Percentiles rank a stretch among this genome's conserved stretches.
phyloP scores from a whole-genome alignment of 2,113 vertebrate species.

The Prietella phreatophila region DNA sequence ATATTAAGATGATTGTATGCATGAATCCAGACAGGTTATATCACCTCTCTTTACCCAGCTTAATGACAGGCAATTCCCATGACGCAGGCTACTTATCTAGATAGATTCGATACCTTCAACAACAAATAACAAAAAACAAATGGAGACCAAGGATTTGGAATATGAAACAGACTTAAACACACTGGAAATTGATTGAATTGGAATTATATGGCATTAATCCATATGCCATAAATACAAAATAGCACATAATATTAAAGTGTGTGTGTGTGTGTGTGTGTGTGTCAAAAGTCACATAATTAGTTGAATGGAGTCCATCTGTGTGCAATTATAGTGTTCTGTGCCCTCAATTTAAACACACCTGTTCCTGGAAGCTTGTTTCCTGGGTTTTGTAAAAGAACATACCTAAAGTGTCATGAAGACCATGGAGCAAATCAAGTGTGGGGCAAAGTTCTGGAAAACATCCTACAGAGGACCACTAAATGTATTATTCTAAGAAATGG shows the following conservation, averaged over 20 bases:
- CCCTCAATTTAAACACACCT: not conserved
- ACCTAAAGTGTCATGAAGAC: not conserved
- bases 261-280: not conserved
- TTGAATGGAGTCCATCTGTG: not conserved
- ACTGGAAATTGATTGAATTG: not conserved
- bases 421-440: not conserved
- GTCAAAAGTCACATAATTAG: not conserved
- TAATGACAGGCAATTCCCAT: conserved; percentile 17
- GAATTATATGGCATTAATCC: not conserved
- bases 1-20: not conserved
- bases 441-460: not conserved
- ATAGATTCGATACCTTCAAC: not conserved
- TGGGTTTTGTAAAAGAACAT: not conserved
- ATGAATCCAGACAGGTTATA: conserved; percentile 2
- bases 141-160: not conserved
- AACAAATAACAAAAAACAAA: not conserved
- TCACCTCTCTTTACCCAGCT: not conserved
- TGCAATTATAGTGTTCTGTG: not conserved
- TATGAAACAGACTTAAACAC: not conserved
- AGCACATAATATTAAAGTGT: not conserved
- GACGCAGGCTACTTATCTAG: not conserved
- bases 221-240: not conserved
- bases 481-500: not conserved
- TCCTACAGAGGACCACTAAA: not conserved
- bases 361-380: not conserved